Evolutionary conservation across 2,113 vertebrate genomes (phyloP).

Genomic region (Mionectes macconnelli): DNA sequence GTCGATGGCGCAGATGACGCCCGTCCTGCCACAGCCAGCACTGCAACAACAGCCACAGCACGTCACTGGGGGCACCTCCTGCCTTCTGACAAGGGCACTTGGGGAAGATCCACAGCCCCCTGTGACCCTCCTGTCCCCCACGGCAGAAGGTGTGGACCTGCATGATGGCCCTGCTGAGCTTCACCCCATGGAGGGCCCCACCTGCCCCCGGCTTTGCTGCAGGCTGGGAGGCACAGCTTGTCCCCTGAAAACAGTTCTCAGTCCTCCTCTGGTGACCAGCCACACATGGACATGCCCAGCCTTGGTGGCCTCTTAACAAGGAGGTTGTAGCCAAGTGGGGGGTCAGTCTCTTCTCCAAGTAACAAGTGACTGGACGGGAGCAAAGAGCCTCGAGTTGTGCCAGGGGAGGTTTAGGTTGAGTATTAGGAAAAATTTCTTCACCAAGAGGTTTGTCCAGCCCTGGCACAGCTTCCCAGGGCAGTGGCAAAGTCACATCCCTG

Average conservation of each 20-base stretch:
- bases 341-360: not conserved
- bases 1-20: constrained; percentile 91
- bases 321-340: not conserved
- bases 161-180: not conserved
- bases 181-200: not conserved
- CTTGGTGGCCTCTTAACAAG: not conserved
- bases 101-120: not conserved
- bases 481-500: not conserved
- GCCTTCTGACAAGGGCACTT: not conserved
- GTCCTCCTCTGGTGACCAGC: not conserved
- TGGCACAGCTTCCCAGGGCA: not conserved
- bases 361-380: not conserved
- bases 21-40: constrained; percentile 94
- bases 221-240: not conserved
- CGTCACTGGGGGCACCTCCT: not conserved
- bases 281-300: rapidly evolving
- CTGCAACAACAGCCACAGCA: constrained; percentile 71
- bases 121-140: not conserved
- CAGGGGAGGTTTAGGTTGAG: not conserved
- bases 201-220: not conserved
- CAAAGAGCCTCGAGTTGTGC: not conserved
- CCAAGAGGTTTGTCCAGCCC: not conserved
- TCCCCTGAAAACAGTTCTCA: not conserved
- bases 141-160: rapidly evolving
- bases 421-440: not conserved